Evolutionary conservation across 2,113 vertebrate species (phyloP).

Genomic region (Pangasianodon hypophthalmus): DNA sequence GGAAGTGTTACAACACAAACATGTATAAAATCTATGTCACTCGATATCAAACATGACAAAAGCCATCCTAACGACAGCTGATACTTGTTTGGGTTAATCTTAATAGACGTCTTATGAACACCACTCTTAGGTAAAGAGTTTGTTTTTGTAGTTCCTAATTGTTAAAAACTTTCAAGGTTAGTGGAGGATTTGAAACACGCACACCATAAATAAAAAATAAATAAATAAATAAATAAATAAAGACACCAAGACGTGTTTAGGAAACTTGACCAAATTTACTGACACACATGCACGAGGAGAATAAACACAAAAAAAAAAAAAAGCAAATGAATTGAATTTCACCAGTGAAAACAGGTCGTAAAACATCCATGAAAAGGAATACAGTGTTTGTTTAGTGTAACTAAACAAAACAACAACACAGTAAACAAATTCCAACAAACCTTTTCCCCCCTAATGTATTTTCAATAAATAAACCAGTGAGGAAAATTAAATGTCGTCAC

Average conservation of each 20-base stretch:
- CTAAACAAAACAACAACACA: conserved; percentile 12
- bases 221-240: conserved; percentile 39
- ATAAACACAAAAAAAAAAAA: conserved; percentile 60
- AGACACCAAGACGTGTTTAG: conserved; percentile 58
- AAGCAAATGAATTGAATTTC: conserved; percentile 61
- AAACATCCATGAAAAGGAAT: conserved; percentile 32
- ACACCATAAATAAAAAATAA: not conserved
- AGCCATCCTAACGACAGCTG: too few relatives aligned
- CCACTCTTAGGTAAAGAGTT: not conserved
- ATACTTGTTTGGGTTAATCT: not conserved
- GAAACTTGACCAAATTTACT: conserved; percentile 67
- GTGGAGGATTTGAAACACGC: not conserved
- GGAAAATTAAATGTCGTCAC: conserved; percentile 41
- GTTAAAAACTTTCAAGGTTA: not conserved
- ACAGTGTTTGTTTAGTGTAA: conserved; percentile 10
- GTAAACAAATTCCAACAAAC: conserved; percentile 30
- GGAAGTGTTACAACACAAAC: not conserved
- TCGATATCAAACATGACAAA: not conserved
- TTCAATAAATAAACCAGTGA: conserved; percentile 70
- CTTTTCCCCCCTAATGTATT: conserved; percentile 42
- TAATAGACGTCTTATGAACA: not conserved
- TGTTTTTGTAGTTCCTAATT: not conserved
- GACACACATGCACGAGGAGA: conserved; percentile 67
- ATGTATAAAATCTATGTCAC: not conserved
- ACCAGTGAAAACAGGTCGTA: conserved; percentile 72